These are phyloP conservation scores for Anguilla rostrata DNA, from an alignment of 2,113 vertebrate species.

Conservation along the genomic window DNA sequence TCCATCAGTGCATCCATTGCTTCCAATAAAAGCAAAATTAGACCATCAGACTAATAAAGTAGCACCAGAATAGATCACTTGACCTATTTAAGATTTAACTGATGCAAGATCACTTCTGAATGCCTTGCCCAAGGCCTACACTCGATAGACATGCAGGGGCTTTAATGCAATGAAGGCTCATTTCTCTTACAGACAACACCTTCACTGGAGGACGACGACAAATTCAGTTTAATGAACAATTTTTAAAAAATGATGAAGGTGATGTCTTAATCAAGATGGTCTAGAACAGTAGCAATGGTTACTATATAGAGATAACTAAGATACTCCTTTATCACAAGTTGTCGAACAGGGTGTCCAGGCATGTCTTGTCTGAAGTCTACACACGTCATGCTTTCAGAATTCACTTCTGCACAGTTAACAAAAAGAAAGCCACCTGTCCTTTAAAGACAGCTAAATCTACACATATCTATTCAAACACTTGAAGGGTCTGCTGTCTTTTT, in stretches of 20 bases:
- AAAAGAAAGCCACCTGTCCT: not conserved
- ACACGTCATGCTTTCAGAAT: not conserved
- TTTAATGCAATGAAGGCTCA: not conserved
- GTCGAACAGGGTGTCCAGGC: not conserved
- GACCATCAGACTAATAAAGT: conserved; percentile 3
- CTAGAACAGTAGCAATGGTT: not conserved
- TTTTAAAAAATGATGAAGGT: not conserved
- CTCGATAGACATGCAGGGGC: not conserved
- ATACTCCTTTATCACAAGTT: not conserved
- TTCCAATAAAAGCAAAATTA: conserved; percentile 16
- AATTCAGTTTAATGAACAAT: not conserved
- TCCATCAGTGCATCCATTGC: not conserved
- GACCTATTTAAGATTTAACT: conserved; percentile 14
- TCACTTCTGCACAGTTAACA: conserved; percentile 4
- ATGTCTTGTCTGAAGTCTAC: not conserved
- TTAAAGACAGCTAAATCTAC: not conserved
- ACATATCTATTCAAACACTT: not conserved
- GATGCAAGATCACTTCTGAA: conserved; percentile 42
- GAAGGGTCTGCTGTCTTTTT: not conserved
- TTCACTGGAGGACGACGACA: not conserved
- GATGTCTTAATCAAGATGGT: not conserved
- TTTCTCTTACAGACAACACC: not conserved
- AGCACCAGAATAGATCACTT: conserved; percentile 21
- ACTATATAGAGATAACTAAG: not conserved
- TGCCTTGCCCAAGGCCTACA: conserved; percentile 23